Base-by-base conservation (phyloP, 2,888 invertebrate genomes). In the Caenorhabditis zanzibari region DNA sequence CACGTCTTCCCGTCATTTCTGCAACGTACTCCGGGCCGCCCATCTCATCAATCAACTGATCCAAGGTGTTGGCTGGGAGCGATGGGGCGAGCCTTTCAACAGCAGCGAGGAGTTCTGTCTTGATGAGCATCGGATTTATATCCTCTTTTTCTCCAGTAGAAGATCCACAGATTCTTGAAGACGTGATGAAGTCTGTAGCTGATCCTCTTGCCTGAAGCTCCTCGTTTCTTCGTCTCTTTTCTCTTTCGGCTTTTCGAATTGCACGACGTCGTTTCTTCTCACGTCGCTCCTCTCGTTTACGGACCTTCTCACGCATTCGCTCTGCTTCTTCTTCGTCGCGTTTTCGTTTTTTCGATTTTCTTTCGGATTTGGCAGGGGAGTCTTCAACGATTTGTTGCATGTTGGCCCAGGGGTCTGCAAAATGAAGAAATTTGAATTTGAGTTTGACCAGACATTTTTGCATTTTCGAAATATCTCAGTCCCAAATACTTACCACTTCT, bases 1-100 rank as follows among this genome's bases (percentile, higher is more conserved):
- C 97, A 91, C 97, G 97, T 71, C 98, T 95, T 0, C 99, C 99
- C 0, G 99, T 99, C 99, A 99, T 99, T 95, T 99, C 98, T 0
- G 99, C 98, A 0, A 99, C 99, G 93, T 96, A 96, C 89, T 97
- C 97, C 0, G 98, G 96, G 1, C 99, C 99, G 63, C 99, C 99
- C 12, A 99, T 94, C 92, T 97, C 97, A 93, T 99, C 98, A 86
- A 99, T 98, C 14, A 99, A 94, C 93, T 99, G 97, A 94, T 99
- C 99, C 58, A 99, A 94, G 0, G 99, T 98, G 93, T 99, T 99
- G 49, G 98, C 96, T 7, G 99, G 99, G 88, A 99, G 94, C 26
- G 95, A 94, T 0, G 95, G 95, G 6, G 97, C 98, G 2, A 98
- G 94, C 32, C 94, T 94, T 93, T 98, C 97, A 79, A 99, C 95